These are phyloP conservation scores for Tricholauxania praeusta DNA, from an alignment of 2,888 invertebrate species.

Conservation along the genomic window DNA sequence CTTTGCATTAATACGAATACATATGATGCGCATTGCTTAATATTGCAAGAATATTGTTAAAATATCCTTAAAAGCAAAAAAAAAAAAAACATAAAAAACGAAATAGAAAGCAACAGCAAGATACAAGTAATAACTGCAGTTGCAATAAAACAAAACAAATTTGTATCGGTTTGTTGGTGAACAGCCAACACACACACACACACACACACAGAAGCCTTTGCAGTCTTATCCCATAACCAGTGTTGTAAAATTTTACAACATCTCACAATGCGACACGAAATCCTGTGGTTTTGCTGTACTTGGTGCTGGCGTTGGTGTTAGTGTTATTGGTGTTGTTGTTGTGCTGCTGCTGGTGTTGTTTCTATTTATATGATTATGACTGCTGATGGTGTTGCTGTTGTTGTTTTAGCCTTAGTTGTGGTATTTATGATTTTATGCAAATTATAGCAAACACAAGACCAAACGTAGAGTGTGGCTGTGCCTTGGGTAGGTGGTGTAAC, in stretches of 20 bases:
- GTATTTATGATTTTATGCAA: constrained; percentile 22
- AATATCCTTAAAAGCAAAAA: too few relatives aligned
- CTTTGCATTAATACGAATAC: too few relatives aligned
- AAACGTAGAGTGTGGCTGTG: not conserved
- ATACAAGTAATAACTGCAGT: too few relatives aligned
- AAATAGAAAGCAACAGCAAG: too few relatives aligned
- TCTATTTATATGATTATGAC: not conserved
- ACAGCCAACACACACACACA: not conserved
- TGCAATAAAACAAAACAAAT: too few relatives aligned
- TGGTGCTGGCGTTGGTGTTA: constrained; percentile 11
- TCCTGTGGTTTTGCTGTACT: constrained; percentile 27
- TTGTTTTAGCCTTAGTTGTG: not conserved
- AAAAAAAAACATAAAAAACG: too few relatives aligned
- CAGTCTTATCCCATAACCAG: constrained; percentile 13
- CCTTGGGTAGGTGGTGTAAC: not conserved
- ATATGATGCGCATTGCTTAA: too few relatives aligned
- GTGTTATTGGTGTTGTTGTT: constrained; percentile 17
- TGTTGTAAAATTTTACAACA: constrained; percentile 35
- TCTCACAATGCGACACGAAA: constrained; percentile 20
- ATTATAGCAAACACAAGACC: constrained; percentile 4
- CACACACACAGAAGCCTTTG: not conserved
- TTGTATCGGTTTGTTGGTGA: too few relatives aligned
- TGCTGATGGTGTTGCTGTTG: constrained; percentile 16
- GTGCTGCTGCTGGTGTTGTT: constrained; percentile 10
- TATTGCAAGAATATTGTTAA: too few relatives aligned